A percentile compares a stretch with the other conserved stretches of the same genome.
These are phyloP conservation scores for Liparis tanakae DNA, from an alignment of 2,797 vertebrate genomes.

Conservation along the genomic window DNA sequence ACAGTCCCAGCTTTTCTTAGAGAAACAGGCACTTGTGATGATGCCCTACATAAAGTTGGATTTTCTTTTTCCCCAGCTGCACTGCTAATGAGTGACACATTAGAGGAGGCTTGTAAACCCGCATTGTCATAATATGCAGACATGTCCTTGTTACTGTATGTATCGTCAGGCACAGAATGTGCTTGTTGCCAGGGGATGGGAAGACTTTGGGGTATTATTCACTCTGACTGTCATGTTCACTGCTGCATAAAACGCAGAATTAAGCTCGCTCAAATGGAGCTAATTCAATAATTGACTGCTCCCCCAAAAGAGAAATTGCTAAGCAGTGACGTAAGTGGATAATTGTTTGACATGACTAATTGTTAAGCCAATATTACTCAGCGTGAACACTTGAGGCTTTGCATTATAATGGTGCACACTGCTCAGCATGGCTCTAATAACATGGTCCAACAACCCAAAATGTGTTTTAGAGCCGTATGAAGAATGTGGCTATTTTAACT, in stretches of 20 bases:
- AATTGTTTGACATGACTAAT: constrained; percentile 66
- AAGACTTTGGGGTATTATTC: constrained; percentile 48
- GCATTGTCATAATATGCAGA: constrained; percentile 45
- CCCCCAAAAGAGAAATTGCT: constrained; percentile 49
- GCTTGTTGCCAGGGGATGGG: constrained; percentile 40
- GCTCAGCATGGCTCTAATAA: constrained; percentile 42
- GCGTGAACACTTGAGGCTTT: constrained; percentile 44
- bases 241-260: constrained; percentile 49
- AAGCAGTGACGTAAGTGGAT: constrained; percentile 40
- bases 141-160: constrained; percentile 46
- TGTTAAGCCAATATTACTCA: constrained; percentile 52
- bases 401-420: constrained; percentile 28
- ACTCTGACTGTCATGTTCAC: constrained; percentile 54
- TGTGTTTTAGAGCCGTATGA: constrained; percentile 6
- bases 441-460: constrained; percentile 22
- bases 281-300: constrained; percentile 58
- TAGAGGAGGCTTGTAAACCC: constrained; percentile 53
- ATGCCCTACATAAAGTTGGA: constrained; percentile 24
- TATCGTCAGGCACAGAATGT: constrained; percentile 35
- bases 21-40: constrained; percentile 42
- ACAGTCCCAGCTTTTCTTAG: constrained; percentile 5
- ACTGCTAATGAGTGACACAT: constrained; percentile 56
- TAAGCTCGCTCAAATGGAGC: constrained; percentile 46
- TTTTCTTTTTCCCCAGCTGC: not conserved
- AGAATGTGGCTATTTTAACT: constrained; percentile 15